These are phyloP conservation scores for Gandaritis pyraliata DNA, from an alignment of 2,888 invertebrate genomes.

Conservation along the genomic window DNA sequence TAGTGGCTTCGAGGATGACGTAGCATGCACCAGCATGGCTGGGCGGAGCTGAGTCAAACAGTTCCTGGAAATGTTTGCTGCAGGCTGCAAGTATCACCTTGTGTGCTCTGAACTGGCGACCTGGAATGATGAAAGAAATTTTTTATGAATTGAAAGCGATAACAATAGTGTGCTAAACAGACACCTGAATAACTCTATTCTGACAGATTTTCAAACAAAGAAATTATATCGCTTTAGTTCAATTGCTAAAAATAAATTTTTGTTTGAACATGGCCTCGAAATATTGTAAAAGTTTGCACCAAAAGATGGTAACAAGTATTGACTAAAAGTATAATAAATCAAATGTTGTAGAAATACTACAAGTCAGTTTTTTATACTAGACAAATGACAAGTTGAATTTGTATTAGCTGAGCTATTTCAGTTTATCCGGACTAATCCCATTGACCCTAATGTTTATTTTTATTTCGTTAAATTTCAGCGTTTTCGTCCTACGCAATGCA, in stretches of 20 bases:
- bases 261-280: too few relatives aligned
- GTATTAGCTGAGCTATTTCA: constrained; percentile 17
- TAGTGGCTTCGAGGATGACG: constrained; percentile 95
- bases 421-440: constrained; percentile 43
- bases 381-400: constrained; percentile 1
- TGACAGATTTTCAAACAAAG: too few relatives aligned
- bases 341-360: too few relatives aligned
- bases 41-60: constrained; percentile 94
- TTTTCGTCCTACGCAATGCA: constrained; percentile 54
- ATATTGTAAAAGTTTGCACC: too few relatives aligned
- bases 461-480: constrained; percentile 44
- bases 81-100: constrained; percentile 96
- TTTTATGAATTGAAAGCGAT: too few relatives aligned
- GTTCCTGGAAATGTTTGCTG: constrained; percentile 96
- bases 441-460: constrained; percentile 58
- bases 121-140: constrained; percentile 73
- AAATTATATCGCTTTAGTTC: too few relatives aligned
- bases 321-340: too few relatives aligned
- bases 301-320: too few relatives aligned
- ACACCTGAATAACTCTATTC: too few relatives aligned
- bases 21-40: constrained; percentile 91
- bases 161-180: too few relatives aligned
- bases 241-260: too few relatives aligned
- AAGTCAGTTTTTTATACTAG: neutral
- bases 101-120: constrained; percentile 95